A percentile compares a stretch with the other conserved stretches of the same genome.
These are phyloP conservation scores for Chymomyza procnemis DNA, from an alignment of 2,888 invertebrate genomes.

Conservation along the genomic window DNA sequence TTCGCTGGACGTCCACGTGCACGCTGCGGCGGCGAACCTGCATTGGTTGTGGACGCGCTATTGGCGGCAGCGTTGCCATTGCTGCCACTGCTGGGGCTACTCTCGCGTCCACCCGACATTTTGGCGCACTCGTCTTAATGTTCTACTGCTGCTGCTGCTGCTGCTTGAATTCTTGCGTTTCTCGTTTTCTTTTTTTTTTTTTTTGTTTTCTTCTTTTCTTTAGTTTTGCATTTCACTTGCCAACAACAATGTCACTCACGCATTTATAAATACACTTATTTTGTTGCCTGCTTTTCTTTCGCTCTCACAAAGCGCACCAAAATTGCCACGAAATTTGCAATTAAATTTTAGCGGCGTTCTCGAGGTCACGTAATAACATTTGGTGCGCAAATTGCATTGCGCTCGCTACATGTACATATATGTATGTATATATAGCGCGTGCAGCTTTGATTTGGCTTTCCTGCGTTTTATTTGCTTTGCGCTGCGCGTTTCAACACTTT, in stretches of 20 bases:
- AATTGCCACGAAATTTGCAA: constrained; percentile 10
- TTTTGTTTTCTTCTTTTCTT: too few species aligned
- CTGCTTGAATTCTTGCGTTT: constrained; percentile 8
- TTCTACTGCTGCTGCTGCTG: constrained; percentile 1
- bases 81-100: constrained; percentile 49
- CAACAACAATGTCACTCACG: neutral
- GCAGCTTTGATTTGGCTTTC: neutral
- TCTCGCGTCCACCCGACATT: constrained; percentile 76
- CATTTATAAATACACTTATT: constrained; percentile 17
- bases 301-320: constrained; percentile 7
- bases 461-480: neutral
- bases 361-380: constrained; percentile 69
- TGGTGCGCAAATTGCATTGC: constrained; percentile 50
- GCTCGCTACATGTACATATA: constrained; percentile 6
- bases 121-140: constrained; percentile 14
- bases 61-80: constrained; percentile 43
- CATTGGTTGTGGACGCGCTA: neutral
- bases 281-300: neutral
- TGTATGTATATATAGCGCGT: neutral
- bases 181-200: too few species aligned
- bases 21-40: constrained; percentile 55
- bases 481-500: constrained; percentile 12
- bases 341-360: constrained; percentile 61
- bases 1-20: constrained; percentile 87
- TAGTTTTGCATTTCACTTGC: constrained; percentile 13